phyloP scores from a whole-genome alignment of 2,888 invertebrate species.

The Malacosoma neustria region DNA sequence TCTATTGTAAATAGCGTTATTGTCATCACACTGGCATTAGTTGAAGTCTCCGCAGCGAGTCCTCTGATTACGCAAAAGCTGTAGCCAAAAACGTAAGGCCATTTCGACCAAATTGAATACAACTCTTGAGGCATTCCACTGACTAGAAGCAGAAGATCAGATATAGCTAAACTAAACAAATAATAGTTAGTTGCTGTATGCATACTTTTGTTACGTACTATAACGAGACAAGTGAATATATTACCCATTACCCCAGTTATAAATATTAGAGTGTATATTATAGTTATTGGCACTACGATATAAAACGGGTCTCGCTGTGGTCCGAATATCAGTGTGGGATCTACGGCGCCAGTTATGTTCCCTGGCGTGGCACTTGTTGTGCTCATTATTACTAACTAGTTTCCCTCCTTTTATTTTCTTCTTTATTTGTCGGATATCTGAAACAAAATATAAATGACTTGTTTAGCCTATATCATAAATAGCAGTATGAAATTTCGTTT shows the following conservation, averaged over 20 bases:
- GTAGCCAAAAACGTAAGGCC: slow-evolving; percentile 86
- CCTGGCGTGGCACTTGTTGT: slow-evolving; percentile 12
- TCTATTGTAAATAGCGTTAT: slow-evolving; percentile 92
- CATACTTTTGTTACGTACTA: slow-evolving; percentile 87
- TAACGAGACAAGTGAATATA: slow-evolving; percentile 88
- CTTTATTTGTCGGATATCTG: neutral
- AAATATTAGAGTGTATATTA: slow-evolving; percentile 86
- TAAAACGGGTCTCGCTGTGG: slow-evolving; percentile 72
- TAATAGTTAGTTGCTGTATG: slow-evolving; percentile 89
- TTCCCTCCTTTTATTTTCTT: neutral
- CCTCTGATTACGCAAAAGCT: slow-evolving; percentile 86
- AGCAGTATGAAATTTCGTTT: too few species aligned
- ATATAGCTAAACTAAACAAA: slow-evolving; percentile 88
- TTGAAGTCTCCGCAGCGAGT: slow-evolving; percentile 85
- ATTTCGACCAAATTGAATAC: slow-evolving; percentile 84
- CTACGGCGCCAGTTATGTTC: slow-evolving; percentile 23
- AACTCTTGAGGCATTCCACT: slow-evolving; percentile 90
- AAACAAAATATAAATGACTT: too few species aligned
- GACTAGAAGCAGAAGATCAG: slow-evolving; percentile 84
- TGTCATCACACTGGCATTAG: slow-evolving; percentile 84
- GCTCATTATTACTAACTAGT: slow-evolving; percentile 2
- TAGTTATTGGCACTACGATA: slow-evolving; percentile 82
- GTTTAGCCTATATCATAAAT: too few species aligned
- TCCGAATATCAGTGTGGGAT: slow-evolving; percentile 47
- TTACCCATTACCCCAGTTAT: slow-evolving; percentile 87